Evolutionary conservation across 2,888 invertebrate species (phyloP), one percentile per base, ranked within the genome.

Genomic region (Polymixis flavicincta): DNA sequence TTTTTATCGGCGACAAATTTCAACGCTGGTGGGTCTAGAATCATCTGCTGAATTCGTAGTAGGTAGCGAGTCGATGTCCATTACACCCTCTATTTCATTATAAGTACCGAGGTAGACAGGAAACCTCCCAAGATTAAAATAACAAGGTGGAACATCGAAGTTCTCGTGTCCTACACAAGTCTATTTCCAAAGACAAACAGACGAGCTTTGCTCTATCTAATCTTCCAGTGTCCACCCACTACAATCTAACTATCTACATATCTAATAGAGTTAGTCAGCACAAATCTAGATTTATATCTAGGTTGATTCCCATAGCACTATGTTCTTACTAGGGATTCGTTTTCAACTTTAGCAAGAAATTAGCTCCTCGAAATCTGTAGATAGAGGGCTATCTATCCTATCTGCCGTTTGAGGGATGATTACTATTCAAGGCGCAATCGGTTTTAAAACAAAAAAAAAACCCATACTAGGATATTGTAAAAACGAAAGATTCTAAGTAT

Each of bases 211-310:
- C 65, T 66, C 8, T 70, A 82, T 76, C 82, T 80, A 45, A 80
- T 80, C 82, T 64, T 28, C 19, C 50, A 11, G 42, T 45, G 71
- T 80, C 80, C 80, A 71, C 83, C 80, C 80, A 80, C 80, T 55
- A 2, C 54, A 6, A 52, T 19, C 7, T n/a, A 45, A 7, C 32
- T 50, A 71, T 63, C 22, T 67, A n/a, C n/a, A n/a, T n/a, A 45
- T 32, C 13, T 9, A 45, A 28, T 76, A 54, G 32, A 65, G n/a
- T 37, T 42, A 81, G n/a, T 54, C 37, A 17, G 57, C 59, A 71
- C 22, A 63, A 60, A 64, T 48, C 57, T 42, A 52, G 25, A 60
- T 71, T n/a, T 68, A 67, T 42, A 67, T 54, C 48, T 25, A 28
- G 2, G 19, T 65, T 8, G 14, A 57, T 63, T 54, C 52, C 42